phyloP scores from a whole-genome alignment of 2,113 vertebrate species.

The Alethe castanea region DNA sequence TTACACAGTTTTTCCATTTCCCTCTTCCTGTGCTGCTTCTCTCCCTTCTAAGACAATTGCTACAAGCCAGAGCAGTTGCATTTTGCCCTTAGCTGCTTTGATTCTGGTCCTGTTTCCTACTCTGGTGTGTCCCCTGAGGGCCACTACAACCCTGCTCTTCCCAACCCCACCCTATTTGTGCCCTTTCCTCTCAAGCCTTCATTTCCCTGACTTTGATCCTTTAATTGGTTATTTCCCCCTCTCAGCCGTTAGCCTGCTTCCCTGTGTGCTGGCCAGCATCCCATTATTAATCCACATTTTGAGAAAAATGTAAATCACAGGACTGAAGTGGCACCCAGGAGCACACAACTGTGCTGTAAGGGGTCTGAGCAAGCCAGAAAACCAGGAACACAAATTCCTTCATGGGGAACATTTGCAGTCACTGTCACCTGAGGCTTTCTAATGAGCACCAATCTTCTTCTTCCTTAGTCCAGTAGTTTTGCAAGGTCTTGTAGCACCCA shows the following conservation, averaged over 20 bases:
- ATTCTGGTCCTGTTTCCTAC: neutral
- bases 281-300: neutral
- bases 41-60: neutral
- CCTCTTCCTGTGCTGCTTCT: neutral
- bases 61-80: neutral
- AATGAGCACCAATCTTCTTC: neutral
- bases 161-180: neutral
- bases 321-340: neutral
- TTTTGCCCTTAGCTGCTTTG: neutral
- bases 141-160: neutral
- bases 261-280: neutral
- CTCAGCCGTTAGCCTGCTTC: neutral
- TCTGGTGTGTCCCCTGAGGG: neutral
- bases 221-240: constrained; percentile 49
- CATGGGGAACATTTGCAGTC: neutral
- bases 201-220: constrained; percentile 57
- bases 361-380: neutral
- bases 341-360: neutral
- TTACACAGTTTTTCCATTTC: rapidly evolving
- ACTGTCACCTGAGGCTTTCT: neutral
- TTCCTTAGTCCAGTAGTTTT: neutral
- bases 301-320: neutral
- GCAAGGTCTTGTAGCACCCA: neutral
- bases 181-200: constrained; percentile 13
- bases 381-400: neutral